Evolutionary conservation across 92 coral and sea anemone species (phyloP).

Genomic region (Umimayanthus chanpuru): DNA sequence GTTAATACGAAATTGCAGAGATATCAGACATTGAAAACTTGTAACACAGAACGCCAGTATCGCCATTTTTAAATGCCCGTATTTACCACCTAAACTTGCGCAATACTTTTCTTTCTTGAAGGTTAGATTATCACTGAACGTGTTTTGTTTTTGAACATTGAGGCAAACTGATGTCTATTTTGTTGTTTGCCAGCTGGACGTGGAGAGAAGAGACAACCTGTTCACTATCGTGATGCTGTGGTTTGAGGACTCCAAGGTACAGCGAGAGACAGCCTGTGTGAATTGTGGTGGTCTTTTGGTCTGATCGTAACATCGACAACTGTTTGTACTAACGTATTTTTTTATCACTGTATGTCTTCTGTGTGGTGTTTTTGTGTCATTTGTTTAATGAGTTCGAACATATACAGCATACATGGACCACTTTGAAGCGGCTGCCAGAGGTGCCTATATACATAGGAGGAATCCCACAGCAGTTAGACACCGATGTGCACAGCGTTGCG

Average conservation of each 20-base stretch:
- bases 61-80: no score
- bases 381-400: background rate
- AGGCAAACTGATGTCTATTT: background rate
- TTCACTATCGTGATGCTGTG: slow-evolving; percentile 82
- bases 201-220: slow-evolving; percentile 83
- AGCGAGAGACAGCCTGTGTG: no score
- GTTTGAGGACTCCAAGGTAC: slow-evolving; percentile 84
- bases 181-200: slow-evolving; percentile 71
- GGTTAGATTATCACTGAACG: background rate
- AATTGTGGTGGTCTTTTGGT: background rate
- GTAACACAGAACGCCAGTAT: no score
- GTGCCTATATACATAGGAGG: no score
- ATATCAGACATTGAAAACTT: no score
- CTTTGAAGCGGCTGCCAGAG: no score
- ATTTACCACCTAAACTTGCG: no score
- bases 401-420: no score
- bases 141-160: background rate
- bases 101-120: background rate
- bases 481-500: no score
- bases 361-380: background rate
- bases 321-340: background rate
- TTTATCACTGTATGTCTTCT: background rate
- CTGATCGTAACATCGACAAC: background rate
- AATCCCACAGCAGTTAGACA: no score
- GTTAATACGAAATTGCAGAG: no score